Percentiles rank a stretch among this genome's conserved stretches.
Evolutionary conservation across 2,113 vertebrate species (phyloP).

Genomic region (Lepisosteus osseus): DNA sequence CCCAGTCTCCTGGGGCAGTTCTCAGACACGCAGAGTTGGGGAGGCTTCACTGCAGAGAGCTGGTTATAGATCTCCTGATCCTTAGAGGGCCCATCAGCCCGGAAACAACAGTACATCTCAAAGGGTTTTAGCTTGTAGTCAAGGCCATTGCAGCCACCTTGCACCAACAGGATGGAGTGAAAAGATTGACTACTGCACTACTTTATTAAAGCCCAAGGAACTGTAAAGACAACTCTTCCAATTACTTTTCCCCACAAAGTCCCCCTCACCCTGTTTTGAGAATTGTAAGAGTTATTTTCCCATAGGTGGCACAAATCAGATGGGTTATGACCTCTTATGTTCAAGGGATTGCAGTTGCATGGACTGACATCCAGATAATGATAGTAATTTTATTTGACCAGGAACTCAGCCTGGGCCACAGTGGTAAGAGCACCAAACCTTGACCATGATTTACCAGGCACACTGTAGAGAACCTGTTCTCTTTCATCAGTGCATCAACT

Average conservation of each 20-base stretch:
- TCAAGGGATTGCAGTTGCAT: no score
- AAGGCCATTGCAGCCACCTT: slow-evolving; percentile 17
- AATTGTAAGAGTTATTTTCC: no score
- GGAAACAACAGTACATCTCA: slow-evolving; percentile 10
- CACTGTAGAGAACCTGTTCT: no score
- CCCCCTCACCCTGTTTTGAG: slow-evolving; percentile 4
- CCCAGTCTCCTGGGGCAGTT: not conserved
- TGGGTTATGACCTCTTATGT: no score
- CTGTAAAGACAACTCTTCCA: not conserved
- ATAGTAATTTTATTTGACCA: no score
- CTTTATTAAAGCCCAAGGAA: slow-evolving; percentile 27
- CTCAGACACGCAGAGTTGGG: slow-evolving; percentile 13
- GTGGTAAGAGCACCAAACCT: no score
- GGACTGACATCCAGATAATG: no score
- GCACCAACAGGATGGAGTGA: slow-evolving; percentile 18
- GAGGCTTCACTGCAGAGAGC: slow-evolving; percentile 6
- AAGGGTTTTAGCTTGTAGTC: slow-evolving; percentile 20
- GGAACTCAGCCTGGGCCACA: no score
- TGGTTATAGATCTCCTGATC: slow-evolving; percentile 8
- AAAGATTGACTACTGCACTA: slow-evolving; percentile 30
- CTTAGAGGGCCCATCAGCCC: slow-evolving; percentile 15
- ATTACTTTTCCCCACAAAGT: not conserved
- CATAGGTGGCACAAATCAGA: no score
- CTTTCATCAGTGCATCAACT: no score
- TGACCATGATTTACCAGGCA: no score